Evolutionary conservation across 1,140 invertebrate species (phyloP).

Genomic region (Drosophila erecta): DNA sequence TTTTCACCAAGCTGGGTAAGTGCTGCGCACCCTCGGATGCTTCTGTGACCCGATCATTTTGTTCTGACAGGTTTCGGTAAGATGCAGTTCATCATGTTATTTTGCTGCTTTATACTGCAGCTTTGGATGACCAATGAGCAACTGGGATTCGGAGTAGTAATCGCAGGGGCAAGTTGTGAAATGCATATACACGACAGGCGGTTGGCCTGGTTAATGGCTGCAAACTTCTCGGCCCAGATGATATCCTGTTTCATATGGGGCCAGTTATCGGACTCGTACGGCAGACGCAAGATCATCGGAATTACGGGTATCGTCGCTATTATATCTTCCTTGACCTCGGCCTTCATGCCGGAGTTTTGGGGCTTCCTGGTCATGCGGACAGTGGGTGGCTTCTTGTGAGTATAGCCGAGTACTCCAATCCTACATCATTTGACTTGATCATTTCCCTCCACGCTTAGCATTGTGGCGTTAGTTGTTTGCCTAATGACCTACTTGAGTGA

Average conservation of each 20-base stretch:
- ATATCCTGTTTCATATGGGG: constrained; percentile 19
- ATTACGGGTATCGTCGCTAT: not conserved
- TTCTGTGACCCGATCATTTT: not conserved
- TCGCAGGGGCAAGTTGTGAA: constrained; percentile 33
- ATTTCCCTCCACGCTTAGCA: constrained; percentile 1
- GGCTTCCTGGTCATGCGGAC: constrained; percentile 35
- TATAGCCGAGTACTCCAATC: not conserved
- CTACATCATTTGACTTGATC: not conserved
- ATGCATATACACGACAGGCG: constrained; percentile 7
- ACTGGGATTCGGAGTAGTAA: constrained; percentile 34
- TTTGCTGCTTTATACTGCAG: constrained; percentile 2
- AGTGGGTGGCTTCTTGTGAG: constrained; percentile 39
- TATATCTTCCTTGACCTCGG: constrained; percentile 13
- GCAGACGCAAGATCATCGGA: constrained; percentile 46
- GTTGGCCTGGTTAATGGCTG: constrained; percentile 14
- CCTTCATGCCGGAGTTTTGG: constrained; percentile 59
- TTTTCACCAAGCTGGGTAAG: constrained; percentile 32
- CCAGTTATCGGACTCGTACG: constrained; percentile 37
- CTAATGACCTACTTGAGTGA: constrained; percentile 49
- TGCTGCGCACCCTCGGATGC: rapidly evolving
- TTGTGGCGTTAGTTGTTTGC: constrained; percentile 12
- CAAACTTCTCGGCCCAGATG: constrained; percentile 21
- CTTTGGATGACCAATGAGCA: constrained; percentile 45
- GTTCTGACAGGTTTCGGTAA: constrained; percentile 46
- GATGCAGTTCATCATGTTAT: constrained; percentile 28